phyloP scores from a whole-genome alignment of 1,140 invertebrate genomes.

The Eueides isabella region DNA sequence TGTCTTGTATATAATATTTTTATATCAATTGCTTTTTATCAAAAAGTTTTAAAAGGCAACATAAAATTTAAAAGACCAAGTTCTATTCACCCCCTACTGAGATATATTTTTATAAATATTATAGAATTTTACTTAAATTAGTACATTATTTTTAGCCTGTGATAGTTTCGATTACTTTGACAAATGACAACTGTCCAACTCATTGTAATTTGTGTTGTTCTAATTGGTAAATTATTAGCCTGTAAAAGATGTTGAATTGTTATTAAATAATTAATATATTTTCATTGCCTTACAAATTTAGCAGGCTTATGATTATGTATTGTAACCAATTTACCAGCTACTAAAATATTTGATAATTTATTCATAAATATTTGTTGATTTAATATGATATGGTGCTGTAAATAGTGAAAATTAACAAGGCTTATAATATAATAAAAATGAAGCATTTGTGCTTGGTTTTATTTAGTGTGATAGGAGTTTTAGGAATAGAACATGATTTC shows the following conservation, averaged over 20 bases:
- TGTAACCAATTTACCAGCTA: background rate
- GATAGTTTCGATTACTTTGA: conserved; percentile 33
- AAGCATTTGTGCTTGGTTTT: conserved; percentile 43
- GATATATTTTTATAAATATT: background rate
- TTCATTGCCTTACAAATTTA: background rate
- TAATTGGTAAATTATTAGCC: background rate
- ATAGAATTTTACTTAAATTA: background rate
- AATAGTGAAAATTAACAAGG: conserved; percentile 14
- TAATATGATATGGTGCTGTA: conserved; percentile 17
- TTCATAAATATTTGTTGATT: conserved; percentile 5
- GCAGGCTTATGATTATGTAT: background rate
- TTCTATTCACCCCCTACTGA: too few species aligned
- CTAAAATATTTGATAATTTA: background rate
- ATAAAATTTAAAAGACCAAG: too few species aligned
- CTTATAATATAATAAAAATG: conserved; percentile 39
- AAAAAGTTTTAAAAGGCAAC: too few species aligned
- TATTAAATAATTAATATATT: conserved; percentile 2
- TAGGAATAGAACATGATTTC: conserved; percentile 82
- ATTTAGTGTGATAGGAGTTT: conserved; percentile 54
- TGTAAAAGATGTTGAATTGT: background rate
- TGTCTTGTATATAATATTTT: too few species aligned
- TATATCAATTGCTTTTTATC: too few species aligned
- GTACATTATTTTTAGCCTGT: background rate
- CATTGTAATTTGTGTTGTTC: conserved; percentile 39
- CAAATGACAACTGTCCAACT: conserved; percentile 66